Evolutionary conservation across 2,113 vertebrate genomes (phyloP).

Genomic region (Galemys pyrenaicus): DNA sequence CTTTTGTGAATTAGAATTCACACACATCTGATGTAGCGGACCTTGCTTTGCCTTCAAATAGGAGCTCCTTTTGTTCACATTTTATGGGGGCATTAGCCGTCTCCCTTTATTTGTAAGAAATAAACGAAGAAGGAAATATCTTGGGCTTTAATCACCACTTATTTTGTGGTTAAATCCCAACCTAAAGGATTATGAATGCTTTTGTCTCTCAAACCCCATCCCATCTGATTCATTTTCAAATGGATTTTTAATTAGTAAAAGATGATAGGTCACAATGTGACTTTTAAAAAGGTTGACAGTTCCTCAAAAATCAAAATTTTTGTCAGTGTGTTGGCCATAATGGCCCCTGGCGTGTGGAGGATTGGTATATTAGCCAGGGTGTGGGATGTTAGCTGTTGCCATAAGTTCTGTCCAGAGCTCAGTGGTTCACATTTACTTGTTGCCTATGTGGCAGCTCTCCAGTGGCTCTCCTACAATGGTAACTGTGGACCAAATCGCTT

Average conservation of each 20-base stretch:
- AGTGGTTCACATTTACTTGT: neutral
- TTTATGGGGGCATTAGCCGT: conserved; percentile 56
- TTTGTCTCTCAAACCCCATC: conserved; percentile 75
- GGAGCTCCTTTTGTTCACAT: conserved; percentile 67
- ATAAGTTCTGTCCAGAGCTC: neutral
- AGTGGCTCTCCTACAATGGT: neutral
- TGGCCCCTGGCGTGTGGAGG: neutral
- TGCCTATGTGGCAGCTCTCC: neutral
- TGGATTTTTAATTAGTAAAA: conserved; percentile 79
- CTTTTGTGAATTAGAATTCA: conserved; percentile 74
- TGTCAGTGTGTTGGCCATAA: neutral
- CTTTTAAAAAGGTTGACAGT: neutral
- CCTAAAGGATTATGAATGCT: conserved; percentile 63
- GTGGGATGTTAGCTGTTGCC: neutral
- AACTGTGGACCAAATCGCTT: neutral
- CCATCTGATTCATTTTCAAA: conserved; percentile 68
- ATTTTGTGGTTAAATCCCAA: conserved; percentile 78
- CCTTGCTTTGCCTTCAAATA: conserved; percentile 68
- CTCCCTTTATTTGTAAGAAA: conserved; percentile 76
- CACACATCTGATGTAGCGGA: conserved; percentile 71
- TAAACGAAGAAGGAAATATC: conserved; percentile 57
- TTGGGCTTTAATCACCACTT: conserved; percentile 77
- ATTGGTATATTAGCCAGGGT: neutral
- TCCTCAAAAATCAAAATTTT: conserved; percentile 20
- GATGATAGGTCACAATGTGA: neutral